Percentiles rank a stretch among this genome's conserved stretches.
These are phyloP conservation scores for Brachyalestes nurse DNA, from an alignment of 2,797 vertebrate genomes.

Conservation along the genomic window DNA sequence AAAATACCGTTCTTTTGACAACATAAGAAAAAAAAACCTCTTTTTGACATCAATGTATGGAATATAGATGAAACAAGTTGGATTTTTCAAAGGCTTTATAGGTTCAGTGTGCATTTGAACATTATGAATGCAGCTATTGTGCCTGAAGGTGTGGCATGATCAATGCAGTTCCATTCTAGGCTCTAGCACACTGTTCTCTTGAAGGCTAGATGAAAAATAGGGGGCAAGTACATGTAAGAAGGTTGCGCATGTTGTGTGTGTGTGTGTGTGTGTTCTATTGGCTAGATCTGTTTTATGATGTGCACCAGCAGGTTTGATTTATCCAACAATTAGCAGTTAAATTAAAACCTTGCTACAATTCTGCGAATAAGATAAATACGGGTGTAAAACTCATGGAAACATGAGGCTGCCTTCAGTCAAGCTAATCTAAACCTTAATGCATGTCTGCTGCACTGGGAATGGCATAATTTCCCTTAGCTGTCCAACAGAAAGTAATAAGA, in stretches of 20 bases:
- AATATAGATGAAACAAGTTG: slow-evolving; percentile 36
- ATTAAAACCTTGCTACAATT: neutral
- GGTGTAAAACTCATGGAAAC: neutral
- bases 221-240: slow-evolving; percentile 10
- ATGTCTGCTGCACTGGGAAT: slow-evolving; percentile 4
- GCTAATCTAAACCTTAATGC: slow-evolving; percentile 20
- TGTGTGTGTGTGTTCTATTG: slow-evolving; percentile 9
- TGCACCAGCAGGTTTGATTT: neutral
- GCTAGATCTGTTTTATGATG: slow-evolving; percentile 13
- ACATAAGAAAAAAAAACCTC: slow-evolving; percentile 24
- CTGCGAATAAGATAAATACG: neutral
- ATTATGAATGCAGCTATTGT: slow-evolving; percentile 37
- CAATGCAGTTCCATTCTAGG: slow-evolving; percentile 22
- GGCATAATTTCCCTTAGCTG: slow-evolving; percentile 16
- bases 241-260: slow-evolving; percentile 12
- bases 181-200: neutral
- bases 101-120: slow-evolving; percentile 13
- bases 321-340: neutral
- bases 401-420: neutral
- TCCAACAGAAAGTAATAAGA: neutral
- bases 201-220: slow-evolving; percentile 12
- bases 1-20: slow-evolving; percentile 18
- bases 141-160: slow-evolving; percentile 37
- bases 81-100: slow-evolving; percentile 36
- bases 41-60: slow-evolving; percentile 24